Conservation (phyloP, 92 coral and sea anemone genomes). For the Parazoanthus atlanticus region DNA sequence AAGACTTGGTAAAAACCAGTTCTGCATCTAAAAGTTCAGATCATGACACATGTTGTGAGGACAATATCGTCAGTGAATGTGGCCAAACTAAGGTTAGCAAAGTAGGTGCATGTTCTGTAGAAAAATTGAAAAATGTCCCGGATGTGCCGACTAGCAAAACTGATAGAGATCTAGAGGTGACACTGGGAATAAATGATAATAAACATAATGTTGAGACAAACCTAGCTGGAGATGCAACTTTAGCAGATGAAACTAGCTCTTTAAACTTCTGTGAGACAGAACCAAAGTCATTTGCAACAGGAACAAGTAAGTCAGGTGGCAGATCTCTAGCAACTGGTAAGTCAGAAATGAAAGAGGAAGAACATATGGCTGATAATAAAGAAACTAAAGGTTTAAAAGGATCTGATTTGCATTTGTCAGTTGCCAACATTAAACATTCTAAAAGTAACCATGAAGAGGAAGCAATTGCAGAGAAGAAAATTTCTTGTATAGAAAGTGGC, state of each 20-base stretch:
- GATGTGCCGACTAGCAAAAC: not conserved
- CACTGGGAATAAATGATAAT: not conserved
- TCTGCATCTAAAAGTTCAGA: slow-evolving; percentile 8
- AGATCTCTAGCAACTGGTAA: not conserved
- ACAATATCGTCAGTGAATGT: not conserved
- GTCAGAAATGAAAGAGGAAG: not conserved
- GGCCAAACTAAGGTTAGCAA: not conserved
- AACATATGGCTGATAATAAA: not conserved
- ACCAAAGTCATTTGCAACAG: not conserved
- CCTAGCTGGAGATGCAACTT: not conserved
- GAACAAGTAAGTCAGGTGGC: no score
- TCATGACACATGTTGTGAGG: not conserved
- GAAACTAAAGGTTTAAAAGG: not conserved
- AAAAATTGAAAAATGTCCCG: not conserved
- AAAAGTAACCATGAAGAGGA: not conserved
- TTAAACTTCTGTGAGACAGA: not conserved
- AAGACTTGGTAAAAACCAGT: not conserved
- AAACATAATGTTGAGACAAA: not conserved
- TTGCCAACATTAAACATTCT: not conserved
- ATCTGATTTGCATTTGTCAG: not conserved
- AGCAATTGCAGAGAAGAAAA: not conserved
- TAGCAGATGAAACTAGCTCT: not conserved
- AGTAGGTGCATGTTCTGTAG: not conserved
- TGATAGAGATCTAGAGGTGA: not conserved
- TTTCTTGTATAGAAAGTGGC: not conserved